Base-by-base conservation (phyloP, 2,888 invertebrate genomes). In the Volucella zonaria region DNA sequence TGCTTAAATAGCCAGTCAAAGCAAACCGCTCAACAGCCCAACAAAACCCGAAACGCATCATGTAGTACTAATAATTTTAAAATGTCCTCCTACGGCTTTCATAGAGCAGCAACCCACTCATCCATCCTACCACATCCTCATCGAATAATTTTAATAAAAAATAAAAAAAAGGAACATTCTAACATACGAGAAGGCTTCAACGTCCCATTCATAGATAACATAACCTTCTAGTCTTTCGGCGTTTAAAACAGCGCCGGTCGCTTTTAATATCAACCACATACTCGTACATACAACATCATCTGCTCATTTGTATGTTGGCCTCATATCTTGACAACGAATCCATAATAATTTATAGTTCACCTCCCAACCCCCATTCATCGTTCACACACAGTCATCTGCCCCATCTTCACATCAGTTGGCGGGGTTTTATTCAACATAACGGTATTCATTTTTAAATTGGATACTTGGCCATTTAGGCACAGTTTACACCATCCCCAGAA, bases 401-500 rank as follows among this genome's bases (percentile, higher is more conserved):
- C 10, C 54, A n/a, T 11, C 31, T 8, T 52, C 43, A 38, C 15
- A 43, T 12, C 15, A 42, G 11, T 14, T 31, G 54, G 23, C 9
- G 40, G 40, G 43, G 59, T 52, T n/a, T 59, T 59, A 51, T 77
- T 38, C 61, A 47, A 56, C 70, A 67, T 10, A 64, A 59, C 45
- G 66, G 74, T 58, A 86, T 86, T 82, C 74, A 74, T 86, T 86
- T 86, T 86, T 86, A 86, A 86, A 86, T 86, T 82, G 86, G 82
- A 86, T 86, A 82, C 86, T 86, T 82, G 81, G 82, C 86, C 86
- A 86, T 82, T 86, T 86, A 86, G 86, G 86, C 74, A 74, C 74
- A 86, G 82, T 86, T 86, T 86, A 86, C 82, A 86, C 86, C 82
- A 86, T 78, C 47, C 71, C 66, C 76, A 66, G 68, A 66, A 78